phyloP scores from a whole-genome alignment of 2,797 vertebrate genomes.

The Paramormyrops hopkinsi region DNA sequence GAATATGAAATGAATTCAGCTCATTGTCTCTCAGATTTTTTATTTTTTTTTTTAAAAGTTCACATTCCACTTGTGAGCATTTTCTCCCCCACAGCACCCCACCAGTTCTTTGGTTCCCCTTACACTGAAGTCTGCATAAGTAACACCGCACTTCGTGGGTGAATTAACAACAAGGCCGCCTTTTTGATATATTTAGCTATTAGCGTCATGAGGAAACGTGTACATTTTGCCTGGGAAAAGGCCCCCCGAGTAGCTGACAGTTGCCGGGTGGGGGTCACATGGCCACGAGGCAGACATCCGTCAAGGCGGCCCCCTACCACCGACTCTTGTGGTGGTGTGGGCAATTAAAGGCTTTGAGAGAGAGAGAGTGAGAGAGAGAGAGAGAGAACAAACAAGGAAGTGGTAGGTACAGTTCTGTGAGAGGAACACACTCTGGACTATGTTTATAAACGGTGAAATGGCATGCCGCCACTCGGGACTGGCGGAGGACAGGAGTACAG shows the following conservation, averaged over 20 bases:
- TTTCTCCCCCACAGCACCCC: not conserved
- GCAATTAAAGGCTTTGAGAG: not conserved
- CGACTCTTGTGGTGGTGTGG: not conserved
- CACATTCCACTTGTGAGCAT: not conserved
- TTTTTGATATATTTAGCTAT: not conserved
- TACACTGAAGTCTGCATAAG: not conserved
- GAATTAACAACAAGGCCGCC: not conserved
- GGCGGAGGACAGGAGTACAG: not conserved
- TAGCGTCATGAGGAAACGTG: not conserved
- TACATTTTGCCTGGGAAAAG: not conserved
- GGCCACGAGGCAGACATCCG: not conserved
- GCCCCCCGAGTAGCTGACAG: not conserved
- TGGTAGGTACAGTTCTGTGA: not conserved
- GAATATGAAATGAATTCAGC: not conserved
- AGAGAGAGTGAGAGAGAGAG: not conserved
- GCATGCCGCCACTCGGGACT: not conserved
- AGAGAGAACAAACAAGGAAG: not conserved
- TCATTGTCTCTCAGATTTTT: not conserved
- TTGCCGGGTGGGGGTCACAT: not conserved
- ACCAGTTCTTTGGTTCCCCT: not conserved
- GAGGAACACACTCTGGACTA: not conserved
- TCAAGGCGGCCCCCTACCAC: not conserved
- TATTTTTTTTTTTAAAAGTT: not conserved
- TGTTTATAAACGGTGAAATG: not conserved
- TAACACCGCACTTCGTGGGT: not conserved